These are phyloP conservation scores for Ctena decussata DNA, from an alignment of 2,888 invertebrate genomes.

Conservation along the genomic window DNA sequence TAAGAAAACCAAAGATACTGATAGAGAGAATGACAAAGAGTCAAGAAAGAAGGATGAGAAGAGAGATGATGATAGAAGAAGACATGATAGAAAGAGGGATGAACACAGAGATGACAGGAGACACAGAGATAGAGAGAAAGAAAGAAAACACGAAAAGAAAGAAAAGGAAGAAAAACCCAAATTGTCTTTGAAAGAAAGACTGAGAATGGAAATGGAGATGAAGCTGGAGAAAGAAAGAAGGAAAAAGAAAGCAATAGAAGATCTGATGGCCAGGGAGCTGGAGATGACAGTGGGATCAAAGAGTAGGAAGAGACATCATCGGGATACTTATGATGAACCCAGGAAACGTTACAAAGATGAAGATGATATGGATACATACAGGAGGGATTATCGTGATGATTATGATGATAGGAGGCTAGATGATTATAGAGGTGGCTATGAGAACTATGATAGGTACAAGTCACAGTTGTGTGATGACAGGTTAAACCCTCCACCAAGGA, in stretches of 20 bases:
- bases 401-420: slow-evolving; percentile 21
- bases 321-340: slow-evolving; percentile 19
- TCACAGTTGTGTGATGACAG: background rate
- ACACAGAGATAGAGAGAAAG: slow-evolving; percentile 45
- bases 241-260: slow-evolving; percentile 71
- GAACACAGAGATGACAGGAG: slow-evolving; percentile 24
- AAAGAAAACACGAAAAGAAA: slow-evolving; percentile 48
- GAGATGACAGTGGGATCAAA: slow-evolving; percentile 65
- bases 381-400: background rate
- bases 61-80: slow-evolving; percentile 26
- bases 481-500: slow-evolving; percentile 21
- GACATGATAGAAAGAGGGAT: slow-evolving; percentile 27
- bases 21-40: slow-evolving; percentile 37
- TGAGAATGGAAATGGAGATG: slow-evolving; percentile 66
- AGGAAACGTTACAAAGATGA: slow-evolving; percentile 55
- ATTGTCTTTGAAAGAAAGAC: slow-evolving; percentile 61
- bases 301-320: slow-evolving; percentile 41
- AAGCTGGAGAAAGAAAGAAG: slow-evolving; percentile 66
- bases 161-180: slow-evolving; percentile 53
- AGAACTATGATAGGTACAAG: slow-evolving; percentile 39
- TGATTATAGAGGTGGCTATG: slow-evolving; percentile 44
- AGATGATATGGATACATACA: slow-evolving; percentile 11
- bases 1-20: slow-evolving; percentile 25
- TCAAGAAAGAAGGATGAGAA: slow-evolving; percentile 25
- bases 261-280: slow-evolving; percentile 73